Percentiles rank a stretch among this genome's conserved stretches.
Conservation (phyloP, 53 echinoderm and acorn worm genomes). For the Actinopyga echinites region DNA sequence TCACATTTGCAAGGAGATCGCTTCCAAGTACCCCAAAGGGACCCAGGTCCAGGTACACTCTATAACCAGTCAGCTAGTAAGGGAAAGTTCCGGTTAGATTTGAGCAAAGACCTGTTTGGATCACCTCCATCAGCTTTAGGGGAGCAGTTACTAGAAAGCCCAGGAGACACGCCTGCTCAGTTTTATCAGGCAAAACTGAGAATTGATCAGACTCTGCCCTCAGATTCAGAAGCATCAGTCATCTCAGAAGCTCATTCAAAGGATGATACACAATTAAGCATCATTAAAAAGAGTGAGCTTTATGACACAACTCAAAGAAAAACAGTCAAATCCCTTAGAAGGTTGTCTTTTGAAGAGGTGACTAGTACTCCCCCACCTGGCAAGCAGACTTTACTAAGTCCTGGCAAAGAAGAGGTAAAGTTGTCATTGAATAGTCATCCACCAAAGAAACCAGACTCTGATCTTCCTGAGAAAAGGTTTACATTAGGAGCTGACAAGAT, state of each 20-base stretch:
- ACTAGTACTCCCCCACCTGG: no score
- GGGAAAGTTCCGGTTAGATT: constrained; percentile 46
- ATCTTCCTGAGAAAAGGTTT: neutral
- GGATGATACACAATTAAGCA: neutral
- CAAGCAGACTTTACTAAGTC: no score
- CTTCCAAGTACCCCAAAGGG: constrained; percentile 38
- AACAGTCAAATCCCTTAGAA: neutral
- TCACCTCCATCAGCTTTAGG: constrained; percentile 65
- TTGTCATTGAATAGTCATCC: no score
- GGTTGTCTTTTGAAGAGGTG: constrained; percentile 10
- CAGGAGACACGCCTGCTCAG: constrained; percentile 79
- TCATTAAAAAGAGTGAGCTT: neutral
- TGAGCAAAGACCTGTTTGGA: constrained; percentile 69
- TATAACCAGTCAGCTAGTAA: constrained; percentile 4
- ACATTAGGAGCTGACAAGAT: neutral
- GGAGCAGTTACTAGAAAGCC: constrained; percentile 77
- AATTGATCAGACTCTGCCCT: constrained; percentile 65
- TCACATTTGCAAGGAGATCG: constrained; percentile 6
- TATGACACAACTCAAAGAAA: neutral
- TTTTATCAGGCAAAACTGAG: constrained; percentile 75
- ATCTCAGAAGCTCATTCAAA: constrained; percentile 49
- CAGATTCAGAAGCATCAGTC: constrained; percentile 74
- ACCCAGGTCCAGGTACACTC: constrained; percentile 5
- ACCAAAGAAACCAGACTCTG: no score
- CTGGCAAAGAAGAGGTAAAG: no score